phyloP scores from a whole-genome alignment of 2,888 invertebrate genomes.

The Lasioglossum vierecki region DNA sequence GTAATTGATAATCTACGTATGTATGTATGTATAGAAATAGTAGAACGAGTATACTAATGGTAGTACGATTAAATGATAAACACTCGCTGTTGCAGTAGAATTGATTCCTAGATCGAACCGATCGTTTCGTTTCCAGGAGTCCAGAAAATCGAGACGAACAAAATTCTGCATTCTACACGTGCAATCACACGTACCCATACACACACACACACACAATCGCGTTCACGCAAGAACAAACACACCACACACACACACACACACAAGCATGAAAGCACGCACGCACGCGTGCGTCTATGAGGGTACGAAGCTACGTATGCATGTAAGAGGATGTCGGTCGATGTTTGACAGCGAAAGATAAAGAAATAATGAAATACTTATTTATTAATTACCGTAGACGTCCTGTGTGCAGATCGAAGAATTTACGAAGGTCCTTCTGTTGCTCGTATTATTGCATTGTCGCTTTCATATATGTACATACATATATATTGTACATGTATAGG shows the following conservation, averaged over 20 bases:
- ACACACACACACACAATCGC: not conserved
- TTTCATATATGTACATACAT: constrained; percentile 74
- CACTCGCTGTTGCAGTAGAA: not conserved
- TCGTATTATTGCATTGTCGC: constrained; percentile 79
- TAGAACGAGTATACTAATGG: not conserved
- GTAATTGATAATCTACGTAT: not conserved
- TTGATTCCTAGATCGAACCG: not conserved
- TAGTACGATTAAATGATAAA: not conserved
- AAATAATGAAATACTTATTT: constrained; percentile 68
- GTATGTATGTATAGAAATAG: not conserved
- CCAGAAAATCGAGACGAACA: not conserved
- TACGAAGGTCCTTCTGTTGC: constrained; percentile 78
- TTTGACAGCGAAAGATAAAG: constrained; percentile 75
- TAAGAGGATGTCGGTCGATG: constrained; percentile 77
- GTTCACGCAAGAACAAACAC: not conserved
- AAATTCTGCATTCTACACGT: not conserved
- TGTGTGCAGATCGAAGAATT: constrained; percentile 64
- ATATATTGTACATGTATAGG: not conserved
- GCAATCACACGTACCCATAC: not conserved
- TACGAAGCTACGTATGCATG: constrained; percentile 64
- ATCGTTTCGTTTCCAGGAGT: constrained; percentile 7
- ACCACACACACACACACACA: not conserved
- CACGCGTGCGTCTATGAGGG: constrained; percentile 47
- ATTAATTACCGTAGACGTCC: constrained; percentile 68
- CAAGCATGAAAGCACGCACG: constrained; percentile 17